Conservation (phyloP, 2,797 vertebrate species). For the Tachyglossus aculeatus region DNA sequence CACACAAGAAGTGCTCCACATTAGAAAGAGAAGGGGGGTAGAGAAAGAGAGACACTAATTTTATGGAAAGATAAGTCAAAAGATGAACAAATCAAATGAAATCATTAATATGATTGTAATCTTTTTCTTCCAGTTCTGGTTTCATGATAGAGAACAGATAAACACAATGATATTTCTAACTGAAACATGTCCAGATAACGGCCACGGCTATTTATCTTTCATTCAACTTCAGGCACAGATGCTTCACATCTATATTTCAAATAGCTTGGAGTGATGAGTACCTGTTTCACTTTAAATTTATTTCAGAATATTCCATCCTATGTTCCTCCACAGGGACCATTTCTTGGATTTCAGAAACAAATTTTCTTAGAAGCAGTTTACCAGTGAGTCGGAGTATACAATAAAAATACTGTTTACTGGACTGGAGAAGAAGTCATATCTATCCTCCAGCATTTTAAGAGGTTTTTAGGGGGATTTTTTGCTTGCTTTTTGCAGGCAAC, state of each 20-base stretch:
- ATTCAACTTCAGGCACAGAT: background rate
- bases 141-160: constrained; percentile 1
- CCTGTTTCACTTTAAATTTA: constrained; percentile 44
- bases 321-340: background rate
- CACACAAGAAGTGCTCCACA: background rate
- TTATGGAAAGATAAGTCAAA: constrained; percentile 28
- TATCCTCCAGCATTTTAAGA: background rate
- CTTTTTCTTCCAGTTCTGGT: constrained; percentile 11
- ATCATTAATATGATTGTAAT: constrained; percentile 31
- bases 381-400: constrained; percentile 2
- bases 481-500: too few species aligned
- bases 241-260: constrained; percentile 24
- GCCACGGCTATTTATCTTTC: constrained; percentile 3
- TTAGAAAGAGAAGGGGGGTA: constrained; percentile 3
- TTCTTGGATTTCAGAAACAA: constrained; percentile 18
- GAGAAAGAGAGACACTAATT: constrained; percentile 26
- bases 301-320: constrained; percentile 21
- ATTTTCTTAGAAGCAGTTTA: constrained; percentile 20
- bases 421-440: background rate
- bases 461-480: too few species aligned
- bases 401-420: background rate
- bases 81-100: constrained; percentile 39
- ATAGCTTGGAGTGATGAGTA: constrained; percentile 13
- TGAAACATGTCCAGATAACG: constrained; percentile 20
- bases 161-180: background rate